These are phyloP conservation scores for Carettochelys insculpta DNA, from an alignment of 2,113 vertebrate genomes.

Conservation along the genomic window DNA sequence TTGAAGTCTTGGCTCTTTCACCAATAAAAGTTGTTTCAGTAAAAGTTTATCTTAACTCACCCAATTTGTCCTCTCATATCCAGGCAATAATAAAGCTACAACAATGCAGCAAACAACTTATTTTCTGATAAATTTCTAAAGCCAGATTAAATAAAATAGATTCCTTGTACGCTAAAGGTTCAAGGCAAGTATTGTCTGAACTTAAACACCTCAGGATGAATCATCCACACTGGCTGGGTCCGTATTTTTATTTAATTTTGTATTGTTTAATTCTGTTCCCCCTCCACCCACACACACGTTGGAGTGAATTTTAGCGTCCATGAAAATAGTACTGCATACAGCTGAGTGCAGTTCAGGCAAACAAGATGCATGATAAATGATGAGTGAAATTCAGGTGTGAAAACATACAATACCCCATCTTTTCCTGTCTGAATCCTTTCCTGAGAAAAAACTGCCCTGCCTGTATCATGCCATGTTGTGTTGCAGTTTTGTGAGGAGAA, in stretches of 20 bases:
- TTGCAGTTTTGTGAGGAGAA: rapidly evolving
- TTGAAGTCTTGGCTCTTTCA: not conserved
- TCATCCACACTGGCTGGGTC: not conserved
- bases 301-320: conserved; percentile 5
- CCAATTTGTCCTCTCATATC: not conserved
- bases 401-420: conserved; percentile 8
- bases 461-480: rapidly evolving
- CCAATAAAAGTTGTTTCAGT: not conserved
- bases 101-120: not conserved
- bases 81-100: not conserved
- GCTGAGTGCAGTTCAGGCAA: not conserved
- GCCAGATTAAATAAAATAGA: not conserved
- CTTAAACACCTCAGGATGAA: not conserved
- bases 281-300: not conserved
- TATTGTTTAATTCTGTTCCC: not conserved
- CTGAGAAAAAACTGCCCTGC: not conserved
- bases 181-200: not conserved
- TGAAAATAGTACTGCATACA: not conserved
- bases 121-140: not conserved
- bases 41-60: not conserved
- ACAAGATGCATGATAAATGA: not conserved
- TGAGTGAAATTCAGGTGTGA: not conserved
- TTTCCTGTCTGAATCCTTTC: not conserved
- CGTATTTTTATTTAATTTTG: rapidly evolving
- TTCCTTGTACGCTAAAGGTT: not conserved